These are phyloP conservation scores for Pongo pygmaeus DNA, from an alignment of 2,113 vertebrate species.

Conservation along the genomic window DNA sequence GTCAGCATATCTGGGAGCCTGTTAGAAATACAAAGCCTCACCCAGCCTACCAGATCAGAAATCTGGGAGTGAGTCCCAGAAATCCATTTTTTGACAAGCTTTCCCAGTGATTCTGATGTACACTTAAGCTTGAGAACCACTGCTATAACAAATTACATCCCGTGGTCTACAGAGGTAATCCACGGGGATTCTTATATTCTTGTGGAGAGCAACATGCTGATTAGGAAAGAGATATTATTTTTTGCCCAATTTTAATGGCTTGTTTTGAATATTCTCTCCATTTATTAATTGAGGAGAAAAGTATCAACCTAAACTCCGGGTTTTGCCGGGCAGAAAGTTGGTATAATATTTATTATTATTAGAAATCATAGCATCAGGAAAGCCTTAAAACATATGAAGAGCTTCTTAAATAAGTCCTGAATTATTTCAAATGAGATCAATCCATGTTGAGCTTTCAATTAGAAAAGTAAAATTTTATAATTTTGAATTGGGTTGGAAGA, in stretches of 20 bases:
- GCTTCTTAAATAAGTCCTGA: neutral
- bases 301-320: neutral
- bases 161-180: neutral
- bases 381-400: neutral
- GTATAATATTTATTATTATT: neutral
- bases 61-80: neutral
- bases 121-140: neutral
- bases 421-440: constrained; percentile 11
- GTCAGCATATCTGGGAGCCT: neutral
- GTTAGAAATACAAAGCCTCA: neutral
- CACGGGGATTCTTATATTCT: neutral
- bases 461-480: constrained; percentile 24
- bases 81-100: neutral
- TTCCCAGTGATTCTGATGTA: neutral
- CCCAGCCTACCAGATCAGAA: neutral
- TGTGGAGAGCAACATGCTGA: neutral
- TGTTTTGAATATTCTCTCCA: neutral
- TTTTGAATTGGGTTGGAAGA: neutral
- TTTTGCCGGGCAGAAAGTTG: neutral
- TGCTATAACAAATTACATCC: neutral
- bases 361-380: neutral
- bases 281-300: neutral
- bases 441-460: neutral
- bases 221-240: neutral
- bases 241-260: neutral